Conservation (phyloP, 2,797 vertebrate species). For the Clarias pachynema region DNA sequence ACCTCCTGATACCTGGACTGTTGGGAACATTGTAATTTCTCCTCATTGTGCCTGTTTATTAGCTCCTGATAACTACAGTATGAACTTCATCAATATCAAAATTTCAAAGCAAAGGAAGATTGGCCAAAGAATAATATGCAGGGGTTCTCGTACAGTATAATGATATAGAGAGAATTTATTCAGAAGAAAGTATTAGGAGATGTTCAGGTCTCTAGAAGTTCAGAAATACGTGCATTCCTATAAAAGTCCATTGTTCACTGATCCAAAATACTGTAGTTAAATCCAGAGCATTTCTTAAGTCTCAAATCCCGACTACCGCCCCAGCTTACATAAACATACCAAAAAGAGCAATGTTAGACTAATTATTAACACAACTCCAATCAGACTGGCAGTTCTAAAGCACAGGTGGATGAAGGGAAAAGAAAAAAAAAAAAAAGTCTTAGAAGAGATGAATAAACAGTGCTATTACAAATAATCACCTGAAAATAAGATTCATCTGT, state of each 20-base stretch:
- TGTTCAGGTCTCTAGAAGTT: no score
- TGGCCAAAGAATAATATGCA: no score
- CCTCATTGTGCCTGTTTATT: no score
- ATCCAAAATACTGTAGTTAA: not conserved
- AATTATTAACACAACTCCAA: not conserved
- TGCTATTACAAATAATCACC: not conserved
- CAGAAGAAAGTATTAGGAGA: no score
- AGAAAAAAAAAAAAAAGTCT: not conserved
- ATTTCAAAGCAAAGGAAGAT: no score
- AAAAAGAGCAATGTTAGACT: not conserved
- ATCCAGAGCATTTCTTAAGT: not conserved
- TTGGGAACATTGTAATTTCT: no score
- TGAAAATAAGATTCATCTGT: constrained; percentile 2
- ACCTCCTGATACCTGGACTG: no score
- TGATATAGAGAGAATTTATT: no score
- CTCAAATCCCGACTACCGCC: not conserved
- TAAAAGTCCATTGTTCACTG: no score
- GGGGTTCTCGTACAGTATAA: no score
- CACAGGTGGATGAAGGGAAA: not conserved
- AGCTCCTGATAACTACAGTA: no score
- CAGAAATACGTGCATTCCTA: not conserved
- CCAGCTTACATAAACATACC: not conserved
- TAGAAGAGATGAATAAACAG: not conserved
- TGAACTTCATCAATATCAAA: no score
- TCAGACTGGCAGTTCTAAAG: not conserved